A percentile compares a stretch with the other conserved stretches of the same genome.
Conservation (phyloP, 2,797 vertebrate genomes). For the Balearica regulorum region DNA sequence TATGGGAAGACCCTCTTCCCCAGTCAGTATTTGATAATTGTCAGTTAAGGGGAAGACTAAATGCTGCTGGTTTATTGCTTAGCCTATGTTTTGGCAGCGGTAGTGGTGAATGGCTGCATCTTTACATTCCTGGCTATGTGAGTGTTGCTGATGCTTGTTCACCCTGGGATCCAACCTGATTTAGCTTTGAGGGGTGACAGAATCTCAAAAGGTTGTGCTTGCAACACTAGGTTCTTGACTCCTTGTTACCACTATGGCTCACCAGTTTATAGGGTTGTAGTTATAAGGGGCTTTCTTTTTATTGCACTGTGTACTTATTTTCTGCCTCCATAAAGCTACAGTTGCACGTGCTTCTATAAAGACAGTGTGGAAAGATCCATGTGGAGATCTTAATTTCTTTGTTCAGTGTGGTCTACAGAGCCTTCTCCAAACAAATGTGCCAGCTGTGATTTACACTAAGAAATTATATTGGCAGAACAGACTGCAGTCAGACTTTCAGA, state of each 20-base stretch:
- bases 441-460: background rate
- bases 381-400: background rate
- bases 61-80: background rate
- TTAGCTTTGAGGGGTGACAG: background rate
- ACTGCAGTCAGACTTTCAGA: background rate
- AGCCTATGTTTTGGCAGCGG: background rate
- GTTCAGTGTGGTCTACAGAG: background rate
- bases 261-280: background rate
- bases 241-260: background rate
- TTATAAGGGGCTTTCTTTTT: background rate
- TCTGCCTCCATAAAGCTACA: background rate
- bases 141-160: background rate
- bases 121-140: accelerated
- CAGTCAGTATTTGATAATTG: background rate
- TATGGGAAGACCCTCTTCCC: background rate
- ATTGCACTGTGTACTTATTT: background rate
- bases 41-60: background rate
- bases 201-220: background rate
- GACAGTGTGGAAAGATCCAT: background rate
- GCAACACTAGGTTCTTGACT: background rate
- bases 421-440: background rate
- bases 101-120: background rate
- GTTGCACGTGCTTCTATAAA: background rate
- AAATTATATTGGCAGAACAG: background rate
- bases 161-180: accelerated